phyloP scores from a whole-genome alignment of 2,888 invertebrate genomes.

The Melinopterus prodromus region DNA sequence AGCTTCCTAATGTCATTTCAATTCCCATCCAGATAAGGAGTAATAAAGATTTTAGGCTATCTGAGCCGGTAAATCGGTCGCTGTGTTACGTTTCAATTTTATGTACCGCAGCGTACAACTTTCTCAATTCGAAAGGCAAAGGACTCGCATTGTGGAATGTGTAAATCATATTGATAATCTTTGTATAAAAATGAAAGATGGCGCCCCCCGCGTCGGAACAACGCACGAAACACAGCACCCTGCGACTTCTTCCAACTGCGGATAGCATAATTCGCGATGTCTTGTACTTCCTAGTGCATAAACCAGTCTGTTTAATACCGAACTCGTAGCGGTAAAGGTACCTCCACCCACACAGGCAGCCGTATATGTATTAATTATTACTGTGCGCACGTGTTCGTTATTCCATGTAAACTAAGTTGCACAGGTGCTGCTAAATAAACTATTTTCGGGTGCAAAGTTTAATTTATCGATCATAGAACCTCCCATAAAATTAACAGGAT shows the following conservation, averaged over 20 bases:
- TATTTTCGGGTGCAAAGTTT: neutral
- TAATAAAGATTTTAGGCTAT: neutral
- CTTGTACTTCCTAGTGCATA: neutral
- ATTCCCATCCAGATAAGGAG: neutral
- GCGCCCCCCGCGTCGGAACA: neutral
- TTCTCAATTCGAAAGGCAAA: neutral
- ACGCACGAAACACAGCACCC: neutral
- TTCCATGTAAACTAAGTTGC: neutral
- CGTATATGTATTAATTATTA: neutral
- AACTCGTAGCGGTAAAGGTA: neutral
- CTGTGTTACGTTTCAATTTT: neutral
- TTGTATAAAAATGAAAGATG: conserved; percentile 4
- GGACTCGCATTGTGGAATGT: neutral
- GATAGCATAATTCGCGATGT: neutral
- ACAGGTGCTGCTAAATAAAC: neutral
- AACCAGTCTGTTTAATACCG: neutral
- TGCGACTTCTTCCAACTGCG: neutral
- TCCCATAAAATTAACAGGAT: too few relatives aligned
- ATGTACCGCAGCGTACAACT: neutral
- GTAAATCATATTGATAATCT: neutral
- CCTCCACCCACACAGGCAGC: neutral
- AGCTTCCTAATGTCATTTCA: conserved; percentile 4
- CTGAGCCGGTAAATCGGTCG: neutral
- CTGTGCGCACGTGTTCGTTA: neutral
- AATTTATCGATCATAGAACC: too few relatives aligned